Conservation (phyloP, 2,113 vertebrate genomes). For the Macaca nemestrina region DNA sequence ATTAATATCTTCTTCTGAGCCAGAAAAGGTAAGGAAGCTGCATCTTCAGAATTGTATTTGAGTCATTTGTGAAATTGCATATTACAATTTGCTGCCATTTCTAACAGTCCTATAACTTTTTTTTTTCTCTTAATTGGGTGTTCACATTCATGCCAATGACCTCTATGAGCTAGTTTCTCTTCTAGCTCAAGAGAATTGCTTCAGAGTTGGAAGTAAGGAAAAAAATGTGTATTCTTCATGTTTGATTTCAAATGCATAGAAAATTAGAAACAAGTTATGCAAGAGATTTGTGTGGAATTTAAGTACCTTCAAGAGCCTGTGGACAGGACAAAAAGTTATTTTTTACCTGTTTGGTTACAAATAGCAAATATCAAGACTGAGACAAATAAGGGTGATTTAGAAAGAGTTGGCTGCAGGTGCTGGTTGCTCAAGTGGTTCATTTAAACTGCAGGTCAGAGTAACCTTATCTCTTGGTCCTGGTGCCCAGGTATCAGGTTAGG, state of each 20-base stretch:
- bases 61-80: conserved; percentile 67
- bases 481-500: not conserved
- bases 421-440: not conserved
- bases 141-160: not conserved
- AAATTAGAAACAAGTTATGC: not conserved
- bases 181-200: not conserved
- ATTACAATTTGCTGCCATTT: conserved; percentile 54
- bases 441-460: not conserved
- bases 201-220: not conserved
- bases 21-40: conserved; percentile 5
- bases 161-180: not conserved
- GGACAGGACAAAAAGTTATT: not conserved
- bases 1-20: conserved; percentile 57
- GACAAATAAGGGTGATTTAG: not conserved
- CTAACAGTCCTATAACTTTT: not conserved
- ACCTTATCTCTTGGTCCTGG: not conserved
- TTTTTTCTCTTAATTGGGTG: not conserved
- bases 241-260: not conserved
- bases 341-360: not conserved
- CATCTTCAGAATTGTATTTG: conserved; percentile 33
- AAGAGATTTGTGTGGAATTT: not conserved
- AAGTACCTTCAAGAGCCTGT: not conserved
- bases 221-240: not conserved
- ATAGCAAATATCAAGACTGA: not conserved
- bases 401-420: not conserved